Evolutionary conservation across 2,797 vertebrate genomes (phyloP), one percentile per base, ranked within the genome.

Genomic region (Poecilia picta): DNA sequence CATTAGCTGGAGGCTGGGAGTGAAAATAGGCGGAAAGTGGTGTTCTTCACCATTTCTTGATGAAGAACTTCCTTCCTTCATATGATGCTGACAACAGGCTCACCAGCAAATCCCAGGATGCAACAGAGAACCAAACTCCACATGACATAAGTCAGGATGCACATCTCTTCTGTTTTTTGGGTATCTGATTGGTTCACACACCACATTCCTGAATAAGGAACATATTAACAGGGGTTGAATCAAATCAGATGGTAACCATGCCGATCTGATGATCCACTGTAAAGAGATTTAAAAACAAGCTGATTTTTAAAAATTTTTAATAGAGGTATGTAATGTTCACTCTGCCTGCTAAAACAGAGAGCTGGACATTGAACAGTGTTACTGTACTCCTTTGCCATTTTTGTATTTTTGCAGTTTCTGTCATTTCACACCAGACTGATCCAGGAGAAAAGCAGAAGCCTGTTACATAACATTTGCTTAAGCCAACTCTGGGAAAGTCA

Each of bases 71-170:
- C 62, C 84, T 86, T 75, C 80, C 79, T 84, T 85, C 73, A 90
- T 73, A 81, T 8, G 1, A 73, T 70, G 79, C 80, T 87, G 85
- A 90, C 87, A 91, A 87, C 77, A 78, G 87, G 85, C 75, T 77
- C 83, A 80, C 81, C 31, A 74, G 74, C 73, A 79, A 88, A 86
- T 82, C 88, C 84, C 86, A 28, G 49, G 85, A 78, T 53, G 59
- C 79, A 70, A 59, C 72, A 75, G 84, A 77, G 62, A 87, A 74
- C 79, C 80, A 64, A 75, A 85, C 55, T 59, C n/a, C 84, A 76
- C 57, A 0, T 74, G 31, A 77, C 82, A n/a, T 79, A 33, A 81
- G 59, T 74, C n/a, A 59, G 12, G 28, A 41, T 79, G 78, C 53
- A 66, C 80, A 74, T 55, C 70, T 75, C 75, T 20, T 76, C 41